phyloP scores from a whole-genome alignment of 2,888 invertebrate genomes.

The Gasteruption jaculator region DNA sequence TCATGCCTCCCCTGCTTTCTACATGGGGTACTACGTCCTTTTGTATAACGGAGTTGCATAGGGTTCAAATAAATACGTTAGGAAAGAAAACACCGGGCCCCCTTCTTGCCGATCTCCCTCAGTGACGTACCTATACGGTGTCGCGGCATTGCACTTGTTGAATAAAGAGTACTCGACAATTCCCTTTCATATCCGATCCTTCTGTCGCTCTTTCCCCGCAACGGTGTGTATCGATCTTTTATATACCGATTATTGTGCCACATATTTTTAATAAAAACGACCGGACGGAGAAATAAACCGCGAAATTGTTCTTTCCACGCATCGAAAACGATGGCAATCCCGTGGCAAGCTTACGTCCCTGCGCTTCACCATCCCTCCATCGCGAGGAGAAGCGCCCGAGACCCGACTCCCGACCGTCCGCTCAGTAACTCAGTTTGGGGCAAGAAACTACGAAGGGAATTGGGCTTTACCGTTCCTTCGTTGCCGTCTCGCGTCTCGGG shows the following conservation, averaged over 20 bases:
- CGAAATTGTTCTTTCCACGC: not conserved
- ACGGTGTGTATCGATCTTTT: not conserved
- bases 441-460: conserved; percentile 39
- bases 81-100: conserved; percentile 47
- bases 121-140: conserved; percentile 28
- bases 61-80: conserved; percentile 51
- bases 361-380: conserved; percentile 34
- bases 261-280: not conserved
- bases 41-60: conserved; percentile 42
- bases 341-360: conserved; percentile 31
- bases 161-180: too few relatives aligned
- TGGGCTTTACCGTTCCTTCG: conserved; percentile 23
- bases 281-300: not conserved
- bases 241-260: not conserved
- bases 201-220: too few relatives aligned
- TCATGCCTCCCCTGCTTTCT: conserved; percentile 31
- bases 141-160: too few relatives aligned
- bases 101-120: conserved; percentile 32
- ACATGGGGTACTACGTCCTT: conserved; percentile 41
- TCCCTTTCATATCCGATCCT: too few relatives aligned
- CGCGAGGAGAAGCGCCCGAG: conserved; percentile 34
- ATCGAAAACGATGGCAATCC: not conserved
- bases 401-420: conserved; percentile 31
- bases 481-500: not conserved
- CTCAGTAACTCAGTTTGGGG: conserved; percentile 42